A percentile compares a stretch with the other conserved stretches of the same genome.
phyloP scores from a whole-genome alignment of 2,797 vertebrate genomes.

The Danio aesculapii region DNA sequence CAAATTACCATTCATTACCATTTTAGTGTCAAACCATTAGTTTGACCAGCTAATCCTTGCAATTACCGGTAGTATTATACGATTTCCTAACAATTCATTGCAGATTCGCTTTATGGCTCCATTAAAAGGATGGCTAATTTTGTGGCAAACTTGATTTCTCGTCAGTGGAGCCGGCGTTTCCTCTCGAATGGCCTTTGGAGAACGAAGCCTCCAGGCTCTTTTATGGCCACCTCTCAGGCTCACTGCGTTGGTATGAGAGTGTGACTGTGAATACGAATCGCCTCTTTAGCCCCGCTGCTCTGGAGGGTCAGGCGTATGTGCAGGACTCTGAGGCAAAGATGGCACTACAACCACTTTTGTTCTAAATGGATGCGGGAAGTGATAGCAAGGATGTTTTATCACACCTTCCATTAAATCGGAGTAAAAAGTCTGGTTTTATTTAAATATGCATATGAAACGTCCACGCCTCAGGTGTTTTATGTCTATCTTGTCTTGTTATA shows the following conservation, averaged over 20 bases:
- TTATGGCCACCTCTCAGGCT: conserved; percentile 61
- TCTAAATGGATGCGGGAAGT: conserved; percentile 57
- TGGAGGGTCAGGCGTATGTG: conserved; percentile 58
- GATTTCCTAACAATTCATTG: conserved; percentile 60
- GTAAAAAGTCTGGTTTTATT: conserved; percentile 15
- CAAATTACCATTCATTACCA: conserved; percentile 64
- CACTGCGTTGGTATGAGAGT: conserved; percentile 59
- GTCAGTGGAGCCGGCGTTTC: conserved; percentile 39
- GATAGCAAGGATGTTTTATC: conserved; percentile 42
- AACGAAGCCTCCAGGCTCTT: conserved; percentile 53
- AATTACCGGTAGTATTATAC: conserved; percentile 61
- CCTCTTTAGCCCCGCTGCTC: conserved; percentile 55
- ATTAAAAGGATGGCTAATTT: conserved; percentile 62
- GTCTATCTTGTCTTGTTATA: not conserved
- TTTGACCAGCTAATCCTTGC: conserved; percentile 62
- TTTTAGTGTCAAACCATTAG: conserved; percentile 63
- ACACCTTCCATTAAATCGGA: conserved; percentile 26
- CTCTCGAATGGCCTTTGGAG: conserved; percentile 57
- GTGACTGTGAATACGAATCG: conserved; percentile 65
- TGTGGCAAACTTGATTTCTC: conserved; percentile 53
- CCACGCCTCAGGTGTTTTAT: not conserved
- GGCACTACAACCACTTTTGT: conserved; percentile 50
- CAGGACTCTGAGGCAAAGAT: conserved; percentile 49
- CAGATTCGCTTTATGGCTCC: conserved; percentile 62
- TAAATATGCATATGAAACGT: conserved; percentile 26